A percentile compares a stretch with the other conserved stretches of the same genome.
Evolutionary conservation across 2,888 invertebrate species (phyloP).

Genomic region (Glyphotaelius pellucidus): DNA sequence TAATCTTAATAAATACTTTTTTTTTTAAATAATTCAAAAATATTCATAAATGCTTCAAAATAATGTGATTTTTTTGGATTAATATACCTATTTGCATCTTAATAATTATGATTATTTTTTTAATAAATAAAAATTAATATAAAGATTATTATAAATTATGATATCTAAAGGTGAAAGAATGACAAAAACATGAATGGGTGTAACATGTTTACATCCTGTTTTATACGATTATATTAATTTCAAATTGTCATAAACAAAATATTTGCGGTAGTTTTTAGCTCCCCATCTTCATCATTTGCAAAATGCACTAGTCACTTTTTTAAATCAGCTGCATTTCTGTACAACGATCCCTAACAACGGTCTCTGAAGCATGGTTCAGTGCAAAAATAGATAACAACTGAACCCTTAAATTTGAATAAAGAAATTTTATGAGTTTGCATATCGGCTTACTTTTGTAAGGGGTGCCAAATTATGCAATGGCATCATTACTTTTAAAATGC

Average conservation of each 20-base stretch:
- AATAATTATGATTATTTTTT: no score
- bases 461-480: slow-evolving; percentile 44
- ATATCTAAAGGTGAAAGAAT: no score
- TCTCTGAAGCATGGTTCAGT: not conserved
- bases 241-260: not conserved
- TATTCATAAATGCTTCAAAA: no score
- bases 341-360: not conserved
- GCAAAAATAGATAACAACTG: slow-evolving; percentile 26
- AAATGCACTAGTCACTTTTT: not conserved
- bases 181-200: not conserved
- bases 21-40: no score
- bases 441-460: slow-evolving; percentile 15
- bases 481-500: slow-evolving; percentile 56
- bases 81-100: no score
- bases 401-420: slow-evolving; percentile 39
- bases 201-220: not conserved
- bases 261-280: not conserved
- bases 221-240: not conserved
- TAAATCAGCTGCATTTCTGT: not conserved
- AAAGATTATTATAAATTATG: no score
- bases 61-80: no score
- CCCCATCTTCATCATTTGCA: not conserved
- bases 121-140: no score
- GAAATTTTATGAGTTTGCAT: slow-evolving; percentile 44
- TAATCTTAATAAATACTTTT: no score